Conservation (phyloP, 2,797 vertebrate genomes). For the Ptychobarbus kaznakovi region DNA sequence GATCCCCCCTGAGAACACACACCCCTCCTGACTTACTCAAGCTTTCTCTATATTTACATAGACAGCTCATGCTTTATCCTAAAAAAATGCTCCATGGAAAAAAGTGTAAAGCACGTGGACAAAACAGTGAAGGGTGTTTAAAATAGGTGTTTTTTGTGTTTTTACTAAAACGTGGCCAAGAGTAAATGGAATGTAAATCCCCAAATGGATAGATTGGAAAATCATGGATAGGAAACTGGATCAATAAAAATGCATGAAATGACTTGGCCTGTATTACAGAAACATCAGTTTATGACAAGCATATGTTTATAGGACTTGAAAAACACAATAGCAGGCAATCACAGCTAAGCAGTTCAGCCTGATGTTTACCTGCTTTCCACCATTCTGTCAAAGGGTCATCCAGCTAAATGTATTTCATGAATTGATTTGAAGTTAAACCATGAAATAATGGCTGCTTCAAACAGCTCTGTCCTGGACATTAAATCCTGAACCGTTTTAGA, state of each 20-base stretch:
- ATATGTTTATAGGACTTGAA: background rate
- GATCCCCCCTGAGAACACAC: constrained; percentile 14
- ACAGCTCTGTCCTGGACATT: background rate
- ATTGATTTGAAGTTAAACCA: background rate
- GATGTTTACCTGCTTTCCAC: background rate
- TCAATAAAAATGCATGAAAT: background rate
- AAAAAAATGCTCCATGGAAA: background rate
- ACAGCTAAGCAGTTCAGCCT: background rate
- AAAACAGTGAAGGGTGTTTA: background rate
- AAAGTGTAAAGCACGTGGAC: background rate
- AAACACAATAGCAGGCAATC: background rate
- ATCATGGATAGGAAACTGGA: background rate
- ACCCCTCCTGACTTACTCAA: constrained; percentile 5
- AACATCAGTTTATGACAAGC: background rate
- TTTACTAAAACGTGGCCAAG: background rate
- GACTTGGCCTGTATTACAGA: background rate
- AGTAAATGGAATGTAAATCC: background rate
- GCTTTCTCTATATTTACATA: constrained; percentile 23
- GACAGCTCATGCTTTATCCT: background rate
- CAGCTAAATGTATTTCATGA: background rate
- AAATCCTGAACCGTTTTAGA: background rate
- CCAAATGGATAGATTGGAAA: background rate
- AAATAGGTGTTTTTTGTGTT: background rate
- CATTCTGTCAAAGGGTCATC: background rate
- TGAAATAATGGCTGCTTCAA: background rate